Conservation (phyloP, 2,888 invertebrate species). For the Cryptosula pallasiana region DNA sequence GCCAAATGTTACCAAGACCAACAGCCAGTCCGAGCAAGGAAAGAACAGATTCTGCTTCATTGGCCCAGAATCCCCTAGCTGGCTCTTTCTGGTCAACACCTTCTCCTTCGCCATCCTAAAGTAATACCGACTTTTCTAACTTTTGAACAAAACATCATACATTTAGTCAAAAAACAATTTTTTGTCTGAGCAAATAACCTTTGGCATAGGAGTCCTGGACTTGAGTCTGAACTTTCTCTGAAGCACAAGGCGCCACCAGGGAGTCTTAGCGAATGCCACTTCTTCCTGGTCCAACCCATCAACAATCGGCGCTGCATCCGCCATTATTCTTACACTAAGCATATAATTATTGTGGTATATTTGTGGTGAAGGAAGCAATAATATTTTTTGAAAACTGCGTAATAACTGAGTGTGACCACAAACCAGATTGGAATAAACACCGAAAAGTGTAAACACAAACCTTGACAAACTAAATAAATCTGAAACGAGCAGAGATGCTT, state of each 20-base stretch:
- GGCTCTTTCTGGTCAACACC: slow-evolving; percentile 16
- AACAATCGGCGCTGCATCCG: background rate
- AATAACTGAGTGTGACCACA: no score
- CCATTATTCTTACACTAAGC: background rate
- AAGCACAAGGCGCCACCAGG: slow-evolving; percentile 12
- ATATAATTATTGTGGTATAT: no score
- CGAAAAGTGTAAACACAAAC: no score
- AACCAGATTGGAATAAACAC: no score
- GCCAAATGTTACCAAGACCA: slow-evolving; percentile 2
- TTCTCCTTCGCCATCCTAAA: slow-evolving; percentile 19
- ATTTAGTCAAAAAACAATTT: no score
- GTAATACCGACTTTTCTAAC: no score
- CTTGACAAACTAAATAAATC: no score
- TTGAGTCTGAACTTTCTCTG: slow-evolving; percentile 2
- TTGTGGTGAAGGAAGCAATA: no score
- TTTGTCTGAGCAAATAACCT: no score
- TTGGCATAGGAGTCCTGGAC: slow-evolving; percentile 10
- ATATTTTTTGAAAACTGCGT: no score
- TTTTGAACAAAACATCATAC: no score
- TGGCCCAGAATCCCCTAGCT: slow-evolving; percentile 6
- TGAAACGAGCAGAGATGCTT: no score
- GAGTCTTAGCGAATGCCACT: background rate
- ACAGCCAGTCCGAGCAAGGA: slow-evolving; percentile 16
- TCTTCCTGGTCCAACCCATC: slow-evolving; percentile 1
- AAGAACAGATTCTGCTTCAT: slow-evolving; percentile 11